Evolutionary conservation across 2,113 vertebrate species (phyloP).

Genomic region (Pseudopodoces humilis): DNA sequence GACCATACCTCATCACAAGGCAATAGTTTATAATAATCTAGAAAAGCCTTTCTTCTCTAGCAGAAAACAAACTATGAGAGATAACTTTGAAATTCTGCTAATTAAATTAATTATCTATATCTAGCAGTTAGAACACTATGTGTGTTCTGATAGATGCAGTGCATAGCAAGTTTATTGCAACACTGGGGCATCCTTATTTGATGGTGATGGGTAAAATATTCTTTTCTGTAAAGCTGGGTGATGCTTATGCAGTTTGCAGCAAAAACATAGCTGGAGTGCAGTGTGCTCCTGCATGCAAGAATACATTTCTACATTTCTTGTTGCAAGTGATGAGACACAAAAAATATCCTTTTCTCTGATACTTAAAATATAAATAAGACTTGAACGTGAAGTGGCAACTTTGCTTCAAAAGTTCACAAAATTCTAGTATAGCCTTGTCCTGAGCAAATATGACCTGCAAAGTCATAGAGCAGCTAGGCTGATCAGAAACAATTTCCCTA

Average conservation of each 20-base stretch:
- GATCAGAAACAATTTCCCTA: neutral
- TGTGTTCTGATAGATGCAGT: neutral
- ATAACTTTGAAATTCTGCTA: neutral
- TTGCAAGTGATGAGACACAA: neutral
- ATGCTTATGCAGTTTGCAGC: neutral
- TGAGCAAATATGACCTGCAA: neutral
- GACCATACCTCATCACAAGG: neutral
- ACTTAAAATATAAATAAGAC: neutral
- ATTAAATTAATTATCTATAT: neutral
- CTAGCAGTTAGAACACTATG: neutral
- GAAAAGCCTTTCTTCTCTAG: neutral
- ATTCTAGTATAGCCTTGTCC: neutral
- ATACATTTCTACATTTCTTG: neutral
- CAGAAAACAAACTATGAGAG: neutral
- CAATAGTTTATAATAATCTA: neutral
- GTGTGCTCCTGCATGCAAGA: neutral
- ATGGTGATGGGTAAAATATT: neutral
- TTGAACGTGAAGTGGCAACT: neutral
- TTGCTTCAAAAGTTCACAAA: neutral
- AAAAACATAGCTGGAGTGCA: accelerated
- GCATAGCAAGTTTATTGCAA: neutral
- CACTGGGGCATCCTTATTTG: neutral
- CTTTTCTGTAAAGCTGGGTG: neutral
- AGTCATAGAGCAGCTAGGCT: neutral
- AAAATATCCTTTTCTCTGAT: neutral